Base-by-base conservation (phyloP, 2,113 vertebrate genomes). In the Phoenicopterus ruber region DNA sequence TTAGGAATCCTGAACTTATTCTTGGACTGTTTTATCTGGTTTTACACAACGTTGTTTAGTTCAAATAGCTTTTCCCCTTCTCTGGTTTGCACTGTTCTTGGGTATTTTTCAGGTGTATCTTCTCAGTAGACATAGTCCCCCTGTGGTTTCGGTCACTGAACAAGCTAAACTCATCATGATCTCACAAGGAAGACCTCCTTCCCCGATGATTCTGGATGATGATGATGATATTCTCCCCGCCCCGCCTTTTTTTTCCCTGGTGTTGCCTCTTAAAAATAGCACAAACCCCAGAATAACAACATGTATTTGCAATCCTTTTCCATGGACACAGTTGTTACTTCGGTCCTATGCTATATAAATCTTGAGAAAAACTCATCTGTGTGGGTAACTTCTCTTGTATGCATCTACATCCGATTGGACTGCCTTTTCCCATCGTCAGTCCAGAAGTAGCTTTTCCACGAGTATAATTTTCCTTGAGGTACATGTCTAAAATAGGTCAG, bases 221-320 rank as follows among this genome's bases (percentile, higher is more conserved):
- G 5, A 11, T 38, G 9, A 16, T 58, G 2, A 22, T 25, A 11
- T 29, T 20, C 3, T 13, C 3, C 6, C 5, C 4, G 15, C 4
- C 2, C 3, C 21, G n/a, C 5, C 29, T 1, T 3, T 1, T 25
- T 9, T 59, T 20, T 19, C 3, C 6, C 9, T n/a, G n/a, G n/a
- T 38, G 31, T 79, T 78, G 13, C 20, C 17, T 11, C 42, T 70
- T 31, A 61, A 34, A 76, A 65, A 55, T 34, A 57, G 4, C 42
- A 34, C 32, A 83, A 3, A 1, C 2, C 4, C 15, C 25, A 13
- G 16, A 57, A 34, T 22, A 63, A 47, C 15, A n/a, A 6, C 0
- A 1, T 13, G 0, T 15, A 46, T 82, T 74, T 66, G 28, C 19
- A 38, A 8, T 34, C 5, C 31, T 40, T 58, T 36, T 38, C 7